Conservation (phyloP, 1,140 invertebrate species). For the Hestina assimilis region DNA sequence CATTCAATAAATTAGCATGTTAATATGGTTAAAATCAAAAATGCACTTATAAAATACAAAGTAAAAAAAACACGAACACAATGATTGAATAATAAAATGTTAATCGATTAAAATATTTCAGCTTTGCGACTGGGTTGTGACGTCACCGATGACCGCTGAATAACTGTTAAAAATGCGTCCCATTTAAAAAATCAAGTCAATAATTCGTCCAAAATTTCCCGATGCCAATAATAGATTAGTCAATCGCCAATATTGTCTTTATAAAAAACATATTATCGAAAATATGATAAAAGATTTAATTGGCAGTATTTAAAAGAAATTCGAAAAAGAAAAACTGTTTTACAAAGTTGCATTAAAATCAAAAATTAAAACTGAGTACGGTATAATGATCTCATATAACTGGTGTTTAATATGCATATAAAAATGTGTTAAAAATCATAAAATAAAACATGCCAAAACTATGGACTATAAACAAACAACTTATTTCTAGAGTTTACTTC, state of each 20-base stretch:
- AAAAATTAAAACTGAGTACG: constrained; percentile 55
- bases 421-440: constrained; percentile 56
- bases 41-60: constrained; percentile 54
- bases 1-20: constrained; percentile 69
- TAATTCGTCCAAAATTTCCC: constrained; percentile 40
- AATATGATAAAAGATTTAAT: constrained; percentile 66
- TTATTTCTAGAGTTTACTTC: constrained; percentile 62
- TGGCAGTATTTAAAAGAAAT: constrained; percentile 35
- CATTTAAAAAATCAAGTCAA: constrained; percentile 52
- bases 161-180: constrained; percentile 34
- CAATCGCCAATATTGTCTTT: constrained; percentile 45
- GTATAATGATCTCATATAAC: constrained; percentile 26
- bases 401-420: constrained; percentile 32
- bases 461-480: constrained; percentile 35
- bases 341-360: constrained; percentile 45
- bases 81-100: constrained; percentile 35
- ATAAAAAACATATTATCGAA: constrained; percentile 63
- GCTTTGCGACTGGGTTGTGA: constrained; percentile 17
- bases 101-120: constrained; percentile 43
- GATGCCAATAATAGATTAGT: constrained; percentile 43
- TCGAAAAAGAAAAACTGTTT: constrained; percentile 25
- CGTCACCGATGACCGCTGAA: constrained; percentile 18
- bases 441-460: constrained; percentile 68
- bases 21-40: constrained; percentile 75
- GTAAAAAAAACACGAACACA: constrained; percentile 41